phyloP scores from a whole-genome alignment of 2,888 invertebrate species.

The Chironomus riparius region DNA sequence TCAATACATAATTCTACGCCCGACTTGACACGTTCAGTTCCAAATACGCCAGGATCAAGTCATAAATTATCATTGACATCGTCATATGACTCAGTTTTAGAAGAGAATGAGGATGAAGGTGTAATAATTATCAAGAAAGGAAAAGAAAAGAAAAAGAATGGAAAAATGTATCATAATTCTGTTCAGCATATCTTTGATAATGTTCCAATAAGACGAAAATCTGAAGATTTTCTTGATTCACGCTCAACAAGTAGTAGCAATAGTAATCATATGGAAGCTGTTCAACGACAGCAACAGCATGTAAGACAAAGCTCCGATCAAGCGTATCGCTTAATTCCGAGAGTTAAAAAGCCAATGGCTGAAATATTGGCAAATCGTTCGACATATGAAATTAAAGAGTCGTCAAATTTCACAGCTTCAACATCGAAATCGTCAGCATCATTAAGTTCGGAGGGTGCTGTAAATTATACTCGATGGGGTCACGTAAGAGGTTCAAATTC shows the following conservation, averaged over 20 bases:
- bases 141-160: slow-evolving; percentile 17
- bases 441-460: not conserved
- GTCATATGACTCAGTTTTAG: slow-evolving; percentile 34
- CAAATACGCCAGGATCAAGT: slow-evolving; percentile 36
- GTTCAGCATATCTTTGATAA: slow-evolving; percentile 28
- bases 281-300: not conserved
- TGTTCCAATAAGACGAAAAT: slow-evolving; percentile 29
- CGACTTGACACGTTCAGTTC: slow-evolving; percentile 40
- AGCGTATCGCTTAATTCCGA: slow-evolving; percentile 12
- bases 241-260: slow-evolving; percentile 13
- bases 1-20: slow-evolving; percentile 40
- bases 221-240: slow-evolving; percentile 27
- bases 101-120: slow-evolving; percentile 29
- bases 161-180: slow-evolving; percentile 19
- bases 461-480: slow-evolving; percentile 43
- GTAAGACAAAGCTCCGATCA: slow-evolving; percentile 14
- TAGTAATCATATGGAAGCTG: not conserved
- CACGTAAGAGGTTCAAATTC: slow-evolving; percentile 47
- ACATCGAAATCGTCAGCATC: not conserved
- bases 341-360: not conserved
- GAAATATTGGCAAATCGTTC: not conserved
- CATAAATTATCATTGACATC: slow-evolving; percentile 29
- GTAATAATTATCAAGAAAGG: slow-evolving; percentile 14
- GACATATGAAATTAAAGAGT: not conserved
- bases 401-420: not conserved